Evolutionary conservation across 1,140 invertebrate genomes (phyloP).

Genomic region (Nephila pilipes): DNA sequence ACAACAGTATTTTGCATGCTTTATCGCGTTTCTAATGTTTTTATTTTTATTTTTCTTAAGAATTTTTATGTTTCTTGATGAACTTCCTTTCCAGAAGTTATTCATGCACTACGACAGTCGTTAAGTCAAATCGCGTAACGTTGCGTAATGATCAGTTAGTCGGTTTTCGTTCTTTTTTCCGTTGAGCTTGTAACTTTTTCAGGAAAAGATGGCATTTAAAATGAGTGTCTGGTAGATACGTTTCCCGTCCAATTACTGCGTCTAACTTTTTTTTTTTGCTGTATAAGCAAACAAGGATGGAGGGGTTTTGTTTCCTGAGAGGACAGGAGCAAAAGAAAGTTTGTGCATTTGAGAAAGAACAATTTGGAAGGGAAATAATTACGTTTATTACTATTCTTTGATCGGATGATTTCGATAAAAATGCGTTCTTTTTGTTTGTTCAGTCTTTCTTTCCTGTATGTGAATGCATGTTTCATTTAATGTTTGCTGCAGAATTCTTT

Average conservation of each 20-base stretch:
- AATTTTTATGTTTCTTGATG: slow-evolving; percentile 50
- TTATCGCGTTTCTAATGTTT: slow-evolving; percentile 55
- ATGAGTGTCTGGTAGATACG: slow-evolving; percentile 6
- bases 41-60: slow-evolving; percentile 5
- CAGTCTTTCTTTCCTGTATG: too few species aligned
- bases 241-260: slow-evolving; percentile 15
- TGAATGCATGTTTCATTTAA: not conserved
- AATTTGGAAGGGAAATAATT: slow-evolving; percentile 5
- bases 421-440: not conserved
- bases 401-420: not conserved
- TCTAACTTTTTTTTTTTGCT: not conserved
- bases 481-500: not conserved
- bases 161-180: not conserved
- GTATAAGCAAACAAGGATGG: not conserved
- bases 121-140: not conserved
- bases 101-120: not conserved
- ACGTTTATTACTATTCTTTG: slow-evolving; percentile 14
- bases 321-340: not conserved
- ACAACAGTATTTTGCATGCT: slow-evolving; percentile 55
- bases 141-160: slow-evolving; percentile 44
- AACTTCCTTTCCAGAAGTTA: slow-evolving; percentile 43
- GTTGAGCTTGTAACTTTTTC: not conserved
- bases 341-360: not conserved
- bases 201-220: slow-evolving; percentile 27
- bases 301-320: not conserved